Evolutionary conservation across 2,888 invertebrate genomes (phyloP).

Genomic region (Lasioglossum morio): DNA sequence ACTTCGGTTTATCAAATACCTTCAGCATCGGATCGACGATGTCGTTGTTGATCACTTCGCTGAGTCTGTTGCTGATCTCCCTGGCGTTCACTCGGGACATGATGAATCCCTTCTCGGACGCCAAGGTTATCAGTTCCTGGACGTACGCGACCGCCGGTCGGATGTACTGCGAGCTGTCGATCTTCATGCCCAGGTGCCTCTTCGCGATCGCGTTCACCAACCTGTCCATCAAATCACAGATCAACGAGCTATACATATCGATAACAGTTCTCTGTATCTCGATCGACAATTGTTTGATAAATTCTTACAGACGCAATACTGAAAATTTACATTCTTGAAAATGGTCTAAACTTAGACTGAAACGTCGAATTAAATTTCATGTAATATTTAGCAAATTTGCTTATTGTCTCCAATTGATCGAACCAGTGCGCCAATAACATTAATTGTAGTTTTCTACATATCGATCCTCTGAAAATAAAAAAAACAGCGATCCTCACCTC

Average conservation of each 20-base stretch:
- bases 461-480: no score
- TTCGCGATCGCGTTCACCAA: conserved; percentile 89
- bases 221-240: conserved; percentile 69
- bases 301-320: no score
- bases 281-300: no score
- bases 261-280: no score
- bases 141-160: conserved; percentile 90
- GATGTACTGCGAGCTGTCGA: conserved; percentile 91
- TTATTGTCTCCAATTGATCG: no score
- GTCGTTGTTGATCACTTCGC: conserved; percentile 93
- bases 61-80: conserved; percentile 90
- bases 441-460: no score
- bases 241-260: neutral
- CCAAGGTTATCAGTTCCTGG: conserved; percentile 90
- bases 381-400: no score
- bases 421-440: no score
- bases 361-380: no score
- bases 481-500: conserved; percentile 71
- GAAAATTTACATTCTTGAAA: no score
- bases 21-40: conserved; percentile 92
- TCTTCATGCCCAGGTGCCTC: conserved; percentile 89
- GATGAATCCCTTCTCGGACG: conserved; percentile 89
- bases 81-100: conserved; percentile 89
- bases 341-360: no score
- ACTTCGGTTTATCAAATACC: no score